These are phyloP conservation scores for Neocrepidodera transversa DNA, from an alignment of 2,888 invertebrate species.

Conservation along the genomic window DNA sequence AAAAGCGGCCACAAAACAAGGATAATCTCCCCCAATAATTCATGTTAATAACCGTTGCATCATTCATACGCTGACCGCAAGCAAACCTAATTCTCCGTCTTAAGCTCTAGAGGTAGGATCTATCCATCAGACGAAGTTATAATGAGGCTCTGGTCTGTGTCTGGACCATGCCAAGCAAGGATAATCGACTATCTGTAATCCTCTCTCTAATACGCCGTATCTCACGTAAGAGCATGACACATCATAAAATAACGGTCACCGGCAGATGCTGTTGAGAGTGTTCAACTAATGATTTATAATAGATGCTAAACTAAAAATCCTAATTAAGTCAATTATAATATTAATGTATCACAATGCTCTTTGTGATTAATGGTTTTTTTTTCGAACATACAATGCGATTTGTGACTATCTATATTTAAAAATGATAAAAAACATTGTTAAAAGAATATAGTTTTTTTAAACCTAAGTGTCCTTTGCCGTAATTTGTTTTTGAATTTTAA, in stretches of 20 bases:
- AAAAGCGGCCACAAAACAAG: constrained; percentile 18
- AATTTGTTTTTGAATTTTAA: too few species aligned
- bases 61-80: constrained; percentile 34
- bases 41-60: constrained; percentile 42
- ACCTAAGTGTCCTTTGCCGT: too few species aligned
- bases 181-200: constrained; percentile 44
- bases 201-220: constrained; percentile 43
- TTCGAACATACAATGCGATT: too few species aligned
- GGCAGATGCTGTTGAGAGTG: constrained; percentile 40
- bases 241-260: constrained; percentile 43
- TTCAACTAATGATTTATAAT: constrained; percentile 44
- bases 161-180: constrained; percentile 40
- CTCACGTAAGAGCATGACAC: constrained; percentile 42
- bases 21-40: constrained; percentile 36
- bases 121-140: constrained; percentile 45
- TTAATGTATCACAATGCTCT: constrained; percentile 5
- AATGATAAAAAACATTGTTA: too few species aligned
- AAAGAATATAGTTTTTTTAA: too few species aligned
- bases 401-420: too few species aligned
- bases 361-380: too few species aligned
- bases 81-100: constrained; percentile 27
- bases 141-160: constrained; percentile 45
- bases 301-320: constrained; percentile 42
- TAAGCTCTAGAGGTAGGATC: constrained; percentile 28
- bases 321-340: constrained; percentile 45